phyloP scores from a whole-genome alignment of 2,888 invertebrate genomes.

The Petrolisthes manimaculis region DNA sequence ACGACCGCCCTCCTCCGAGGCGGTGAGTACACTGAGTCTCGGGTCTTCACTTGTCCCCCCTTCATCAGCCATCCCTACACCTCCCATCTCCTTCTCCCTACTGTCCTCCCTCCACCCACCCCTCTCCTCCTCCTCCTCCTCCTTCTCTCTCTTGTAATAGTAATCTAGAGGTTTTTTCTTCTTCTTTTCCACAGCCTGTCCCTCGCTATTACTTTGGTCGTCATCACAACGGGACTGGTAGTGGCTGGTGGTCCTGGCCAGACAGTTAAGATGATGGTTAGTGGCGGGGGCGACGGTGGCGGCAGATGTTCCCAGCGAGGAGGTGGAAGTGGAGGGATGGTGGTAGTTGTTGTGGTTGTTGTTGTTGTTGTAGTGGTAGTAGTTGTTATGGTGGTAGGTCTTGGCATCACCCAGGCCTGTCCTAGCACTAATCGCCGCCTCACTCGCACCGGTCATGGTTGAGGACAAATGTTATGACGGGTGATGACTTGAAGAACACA shows the following conservation, averaged over 20 bases:
- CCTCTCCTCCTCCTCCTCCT: slow-evolving; percentile 12
- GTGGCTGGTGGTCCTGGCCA: slow-evolving; percentile 4
- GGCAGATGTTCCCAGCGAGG: slow-evolving; percentile 14
- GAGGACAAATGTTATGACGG: background rate
- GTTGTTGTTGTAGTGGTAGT: slow-evolving; percentile 11
- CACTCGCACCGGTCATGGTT: slow-evolving; percentile 28
- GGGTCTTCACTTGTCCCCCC: slow-evolving; percentile 14
- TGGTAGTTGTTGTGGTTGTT: background rate
- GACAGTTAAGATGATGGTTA: background rate
- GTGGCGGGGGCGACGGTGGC: background rate
- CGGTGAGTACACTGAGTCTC: slow-evolving; percentile 43
- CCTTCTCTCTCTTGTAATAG: slow-evolving; percentile 16
- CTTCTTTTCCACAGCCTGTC: background rate
- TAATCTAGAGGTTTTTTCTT: background rate
- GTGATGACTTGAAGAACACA: background rate
- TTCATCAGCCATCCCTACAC: background rate
- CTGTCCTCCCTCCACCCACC: slow-evolving; percentile 22
- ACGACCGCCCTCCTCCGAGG: slow-evolving; percentile 39
- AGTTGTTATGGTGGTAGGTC: slow-evolving; percentile 15
- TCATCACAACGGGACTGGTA: background rate
- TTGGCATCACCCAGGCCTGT: slow-evolving; percentile 8
- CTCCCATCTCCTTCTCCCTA: background rate
- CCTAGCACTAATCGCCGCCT: background rate
- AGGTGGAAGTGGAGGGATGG: slow-evolving; percentile 2
- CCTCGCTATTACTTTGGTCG: background rate